Evolutionary conservation across 1,140 invertebrate genomes (phyloP), one percentile per base, ranked within the genome.

Genomic region (Lamellibrachia luymesi): DNA sequence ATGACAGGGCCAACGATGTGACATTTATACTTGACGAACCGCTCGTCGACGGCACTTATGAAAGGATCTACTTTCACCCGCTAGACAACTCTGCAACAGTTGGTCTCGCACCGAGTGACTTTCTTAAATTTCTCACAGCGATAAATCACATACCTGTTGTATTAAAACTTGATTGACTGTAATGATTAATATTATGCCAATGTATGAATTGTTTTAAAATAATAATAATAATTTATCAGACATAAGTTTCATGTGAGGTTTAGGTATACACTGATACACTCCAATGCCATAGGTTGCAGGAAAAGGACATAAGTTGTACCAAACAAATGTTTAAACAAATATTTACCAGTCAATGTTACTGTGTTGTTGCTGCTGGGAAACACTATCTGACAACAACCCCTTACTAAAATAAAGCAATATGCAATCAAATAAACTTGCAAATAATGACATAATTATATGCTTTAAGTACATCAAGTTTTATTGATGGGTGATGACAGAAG

Each of bases 61-160:
- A 92, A 1, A 94, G 93, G 49, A 92, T 96, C 13, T 95, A 95
- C 92, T 96, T 96, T 92, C 96, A 96, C 94, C 96, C 96, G 49
- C 93, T 96, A 95, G 94, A 94, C 13, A 96, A 96, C 93, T 91
- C 95, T 90, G 96, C 96, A 1, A 95, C 95, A 49, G 94, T 95
- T 38, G 95, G 94, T 0, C 94, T 96, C 8, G 94, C 94, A 2
- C 90, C 94, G 8, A 92, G 91, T 2, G 96, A 95, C 52, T 94
- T 96, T 50, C 94, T 94, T 90, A 95, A 92, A 51, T 96, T 96
- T 94, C 92, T 96, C 7, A 92, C 94, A 13, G 92, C 92, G 8
- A 64, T 92, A 10, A 92, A 92, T 64, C 92, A 92, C 51, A 51
- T 13, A 10, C 92, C 92, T 51, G 27, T 64, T 13, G 22, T 50